These are phyloP conservation scores for Bos taurus DNA, from an alignment of 2,113 vertebrate species.

Conservation along the genomic window ARS-UCD2.0 NC_037343.1:37728501-37729000, in stretches of 20 bases:
- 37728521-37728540: neutral
- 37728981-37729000: accelerated
- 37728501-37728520: neutral
- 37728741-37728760: neutral
- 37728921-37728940: neutral
- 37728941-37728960: neutral
- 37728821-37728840: neutral
- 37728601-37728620: neutral
- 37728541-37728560: neutral
- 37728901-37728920: neutral
- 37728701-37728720: neutral
- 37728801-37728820: neutral
- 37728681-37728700: neutral
- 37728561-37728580: neutral
- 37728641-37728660: neutral
- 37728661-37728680: neutral
- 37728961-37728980: neutral
- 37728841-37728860: neutral
- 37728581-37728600: neutral
- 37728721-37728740: neutral
- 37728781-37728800: neutral
- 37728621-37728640: neutral
- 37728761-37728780: neutral
- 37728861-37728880: accelerated
- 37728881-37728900: neutral